phyloP scores from a whole-genome alignment of 2,888 invertebrate genomes.

The Parasteatoda lunata region DNA sequence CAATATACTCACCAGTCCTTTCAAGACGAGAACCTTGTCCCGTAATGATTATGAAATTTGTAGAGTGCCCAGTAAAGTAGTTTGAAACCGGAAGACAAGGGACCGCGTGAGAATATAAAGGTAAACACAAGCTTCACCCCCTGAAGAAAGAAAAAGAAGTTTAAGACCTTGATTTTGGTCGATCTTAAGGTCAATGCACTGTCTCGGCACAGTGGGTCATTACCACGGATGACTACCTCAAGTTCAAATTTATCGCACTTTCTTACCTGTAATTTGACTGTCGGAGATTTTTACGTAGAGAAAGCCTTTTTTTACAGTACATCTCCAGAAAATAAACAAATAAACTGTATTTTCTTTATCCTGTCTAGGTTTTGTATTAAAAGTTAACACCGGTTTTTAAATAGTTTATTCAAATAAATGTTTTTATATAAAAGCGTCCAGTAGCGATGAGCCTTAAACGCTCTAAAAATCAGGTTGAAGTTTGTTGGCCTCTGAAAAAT shows the following conservation, averaged over 20 bases:
- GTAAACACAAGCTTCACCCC: slow-evolving; percentile 41
- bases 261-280: background rate
- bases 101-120: slow-evolving; percentile 8
- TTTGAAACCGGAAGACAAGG: slow-evolving; percentile 50
- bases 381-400: too few relatives aligned
- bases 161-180: slow-evolving; percentile 58
- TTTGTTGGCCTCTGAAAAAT: too few relatives aligned
- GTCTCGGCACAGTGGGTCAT: slow-evolving; percentile 57
- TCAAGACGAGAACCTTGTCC: slow-evolving; percentile 12
- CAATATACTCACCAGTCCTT: slow-evolving; percentile 6
- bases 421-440: too few relatives aligned
- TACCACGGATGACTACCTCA: slow-evolving; percentile 25
- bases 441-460: too few relatives aligned
- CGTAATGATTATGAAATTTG: slow-evolving; percentile 30
- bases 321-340: too few relatives aligned
- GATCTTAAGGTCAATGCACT: background rate
- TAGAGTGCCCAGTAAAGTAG: background rate
- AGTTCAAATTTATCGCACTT: slow-evolving; percentile 39
- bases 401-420: too few relatives aligned
- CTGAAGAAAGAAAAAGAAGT: slow-evolving; percentile 44
- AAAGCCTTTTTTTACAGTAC: too few relatives aligned
- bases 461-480: too few relatives aligned
- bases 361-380: too few relatives aligned
- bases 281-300: background rate
- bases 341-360: too few relatives aligned